These are phyloP conservation scores for Baronia brevicornis DNA, from an alignment of 2,888 invertebrate genomes.

Conservation along the genomic window DNA sequence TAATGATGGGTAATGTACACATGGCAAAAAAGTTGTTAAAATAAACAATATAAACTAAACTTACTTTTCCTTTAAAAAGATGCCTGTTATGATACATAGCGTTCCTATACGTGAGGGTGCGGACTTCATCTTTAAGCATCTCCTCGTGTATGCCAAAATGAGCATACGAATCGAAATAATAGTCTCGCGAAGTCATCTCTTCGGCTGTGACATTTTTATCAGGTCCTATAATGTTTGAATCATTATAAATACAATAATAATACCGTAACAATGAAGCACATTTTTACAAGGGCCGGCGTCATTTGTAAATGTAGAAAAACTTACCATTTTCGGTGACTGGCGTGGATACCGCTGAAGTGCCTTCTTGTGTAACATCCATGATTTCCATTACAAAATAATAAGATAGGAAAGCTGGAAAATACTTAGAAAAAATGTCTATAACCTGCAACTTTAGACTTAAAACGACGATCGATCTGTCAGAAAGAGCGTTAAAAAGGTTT, in stretches of 20 bases:
- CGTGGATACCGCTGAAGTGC: constrained; percentile 55
- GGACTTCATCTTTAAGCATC: constrained; percentile 99
- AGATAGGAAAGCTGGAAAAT: constrained; percentile 32
- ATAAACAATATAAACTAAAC: constrained; percentile 17
- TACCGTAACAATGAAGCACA: constrained; percentile 44
- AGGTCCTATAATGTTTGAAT: constrained; percentile 43
- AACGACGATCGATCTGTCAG: constrained; percentile 61
- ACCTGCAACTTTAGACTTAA: constrained; percentile 46
- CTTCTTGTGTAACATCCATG: constrained; percentile 69
- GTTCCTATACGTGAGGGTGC: constrained; percentile 98
- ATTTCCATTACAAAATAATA: constrained; percentile 59
- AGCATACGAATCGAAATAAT: constrained; percentile 99
- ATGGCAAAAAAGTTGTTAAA: constrained; percentile 1
- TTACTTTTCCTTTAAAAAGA: constrained; percentile 90
- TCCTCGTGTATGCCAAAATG: constrained; percentile 99
- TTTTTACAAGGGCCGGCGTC: constrained; percentile 45
- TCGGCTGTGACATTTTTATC: constrained; percentile 81
- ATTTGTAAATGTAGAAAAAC: constrained; percentile 24
- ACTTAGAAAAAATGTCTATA: constrained; percentile 39
- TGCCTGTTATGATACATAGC: constrained; percentile 99
- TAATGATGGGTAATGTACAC: neutral
- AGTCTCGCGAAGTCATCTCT: constrained; percentile 99
- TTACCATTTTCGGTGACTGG: constrained; percentile 66
- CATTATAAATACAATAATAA: constrained; percentile 25
- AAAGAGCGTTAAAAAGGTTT: constrained; percentile 16